Base-by-base conservation (phyloP, 2,888 invertebrate species). In the Dorcus hopei region DNA sequence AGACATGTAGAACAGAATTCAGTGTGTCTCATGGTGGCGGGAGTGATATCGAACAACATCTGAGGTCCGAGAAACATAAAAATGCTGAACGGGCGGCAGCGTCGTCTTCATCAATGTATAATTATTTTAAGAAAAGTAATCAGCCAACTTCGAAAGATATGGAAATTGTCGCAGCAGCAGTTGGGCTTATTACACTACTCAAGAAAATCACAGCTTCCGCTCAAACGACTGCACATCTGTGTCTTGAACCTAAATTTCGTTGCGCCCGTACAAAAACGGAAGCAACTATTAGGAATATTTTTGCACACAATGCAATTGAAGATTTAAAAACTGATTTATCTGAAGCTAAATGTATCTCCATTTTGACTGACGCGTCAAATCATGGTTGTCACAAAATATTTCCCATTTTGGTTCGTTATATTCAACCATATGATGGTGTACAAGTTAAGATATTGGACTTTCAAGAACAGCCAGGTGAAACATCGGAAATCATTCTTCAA, bases 311-410 rank as follows among this genome's bases (percentile, higher is more conserved):
- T 50, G 64, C 67, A 38, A 66, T 62, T 4, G 53, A 67, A n/a
- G 65, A 69, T 63, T 66, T 68, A 9, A n/a, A n/a, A 14, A 14
- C 14, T 14, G 14, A 14, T 14, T 14, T 14, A 14, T 14, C 14
- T 40, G 1, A 40, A 40, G 40, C 40, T n/a, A 49, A 68, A 61
- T 39, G 64, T 68, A 51, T 61, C 16, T 33, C 54, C 14, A 26
- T 54, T 38, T 38, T 54, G 38, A 48, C 51, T 14, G 72, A 74
- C 58, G 71, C 72, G 59, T 74, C 69, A 66, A 72, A 73, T 61
- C 68, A 72, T 57, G 66, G 66, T 55, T 55, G 1, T 14, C 14
- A 14, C 1, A 14, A 14, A 14, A 14, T 73, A 66, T 73, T 59
- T 45, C 71, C 72, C 42, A 45, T 71, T 64, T 7, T 68, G 49